Base-by-base conservation (phyloP, 2,113 vertebrate genomes). In the Corythoichthys haematopterus region DNA sequence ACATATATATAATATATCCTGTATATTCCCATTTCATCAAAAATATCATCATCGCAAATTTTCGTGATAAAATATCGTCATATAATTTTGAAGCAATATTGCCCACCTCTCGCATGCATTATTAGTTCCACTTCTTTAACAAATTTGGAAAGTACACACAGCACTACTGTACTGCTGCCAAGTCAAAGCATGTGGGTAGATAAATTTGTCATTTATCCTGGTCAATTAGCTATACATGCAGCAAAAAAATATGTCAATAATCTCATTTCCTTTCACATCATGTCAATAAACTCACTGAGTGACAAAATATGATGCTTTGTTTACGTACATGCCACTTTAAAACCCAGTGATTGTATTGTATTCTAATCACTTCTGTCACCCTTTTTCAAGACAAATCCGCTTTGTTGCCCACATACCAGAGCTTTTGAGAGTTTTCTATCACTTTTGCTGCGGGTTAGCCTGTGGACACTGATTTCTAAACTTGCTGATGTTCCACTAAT, bases 401-500 rank as follows among this genome's bases (percentile, higher is more conserved):
- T 43, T 43, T 37, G 43, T 48, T 68, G 48, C 38, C n/a, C 62
- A 67, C 64, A 75, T 78, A 82, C 64, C 71, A n/a, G 33, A 28
- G 35, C 70, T 69, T 64, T 33, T 79, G 66, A 76, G 60, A 63
- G 43, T 28, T 69, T 53, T 50, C 66, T 78, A 79, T 77, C 67
- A 51, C 69, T 46, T 72, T 80, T 64, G 68, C 57, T 66, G 80
- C 10, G 69, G 84, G 81, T 88, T 80, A 85, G 60, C 58, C 68
- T 74, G 65, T 74, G 84, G 79, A 58, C 80, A 83, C 52, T 65
- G 63, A 83, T 72, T 80, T 78, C 47, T 71, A 58, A 72, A 77
- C 83, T 87, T 75, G 66, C 76, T 78, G 76, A 85, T 80, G 76
- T 83, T 71, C 62, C 81, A 47, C 70, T 79, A 69, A 86, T 88